Percentiles rank a stretch among this genome's conserved stretches.
These are phyloP conservation scores for Amphiprion percula DNA, from an alignment of 2,113 vertebrate genomes.

Conservation along the genomic window DNA sequence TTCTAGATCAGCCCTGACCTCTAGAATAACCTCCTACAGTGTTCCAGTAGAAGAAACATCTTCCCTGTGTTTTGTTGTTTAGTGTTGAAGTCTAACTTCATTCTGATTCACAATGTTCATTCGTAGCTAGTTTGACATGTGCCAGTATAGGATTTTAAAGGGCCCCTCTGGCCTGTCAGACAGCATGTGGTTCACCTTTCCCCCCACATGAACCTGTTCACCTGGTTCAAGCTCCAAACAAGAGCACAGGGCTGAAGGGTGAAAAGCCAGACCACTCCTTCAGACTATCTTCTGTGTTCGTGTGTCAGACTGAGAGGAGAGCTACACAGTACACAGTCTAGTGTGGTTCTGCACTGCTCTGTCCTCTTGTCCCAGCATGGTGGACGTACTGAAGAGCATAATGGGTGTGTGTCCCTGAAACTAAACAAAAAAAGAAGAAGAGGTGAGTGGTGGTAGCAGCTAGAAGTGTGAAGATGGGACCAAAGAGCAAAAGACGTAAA, in stretches of 20 bases:
- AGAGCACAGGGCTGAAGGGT: conserved; percentile 53
- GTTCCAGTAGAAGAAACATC: too few species aligned
- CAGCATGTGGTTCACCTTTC: conserved; percentile 49
- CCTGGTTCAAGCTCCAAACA: conserved; percentile 55
- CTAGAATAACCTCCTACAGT: too few species aligned
- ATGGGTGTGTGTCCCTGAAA: not conserved
- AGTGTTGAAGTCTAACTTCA: not conserved
- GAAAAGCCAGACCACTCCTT: conserved; percentile 68
- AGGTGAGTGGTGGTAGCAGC: conserved; percentile 11
- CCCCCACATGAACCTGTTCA: conserved; percentile 69
- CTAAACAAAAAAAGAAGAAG: conserved; percentile 6
- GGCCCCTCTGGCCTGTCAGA: not conserved
- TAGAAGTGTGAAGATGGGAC: conserved; percentile 41
- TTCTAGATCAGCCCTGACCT: too few species aligned
- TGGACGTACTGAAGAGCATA: conserved; percentile 7
- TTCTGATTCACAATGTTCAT: not conserved
- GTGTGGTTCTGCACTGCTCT: not conserved
- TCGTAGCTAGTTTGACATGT: not conserved
- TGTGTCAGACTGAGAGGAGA: not conserved
- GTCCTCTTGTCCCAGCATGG: not conserved
- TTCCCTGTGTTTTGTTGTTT: too few species aligned
- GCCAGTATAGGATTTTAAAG: accelerated
- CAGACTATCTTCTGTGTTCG: conserved; percentile 27
- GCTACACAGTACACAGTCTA: not conserved
- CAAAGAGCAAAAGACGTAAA: conserved; percentile 51